Evolutionary conservation across 64 coral and sea anemone genomes (phyloP).

Genomic region (Stylophora pistillata): DNA sequence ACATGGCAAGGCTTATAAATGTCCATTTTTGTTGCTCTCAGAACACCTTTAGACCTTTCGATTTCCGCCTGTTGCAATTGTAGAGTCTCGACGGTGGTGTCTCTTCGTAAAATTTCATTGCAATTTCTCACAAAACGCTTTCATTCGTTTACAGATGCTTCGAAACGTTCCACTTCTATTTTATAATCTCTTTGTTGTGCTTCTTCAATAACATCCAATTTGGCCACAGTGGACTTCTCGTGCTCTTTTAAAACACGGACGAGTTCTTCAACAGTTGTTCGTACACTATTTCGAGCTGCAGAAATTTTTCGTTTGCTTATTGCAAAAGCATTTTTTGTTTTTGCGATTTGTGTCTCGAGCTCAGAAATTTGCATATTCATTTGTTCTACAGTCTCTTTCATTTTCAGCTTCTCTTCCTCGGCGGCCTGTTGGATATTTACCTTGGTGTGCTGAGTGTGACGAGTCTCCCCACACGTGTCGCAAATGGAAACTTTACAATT

Average conservation of each 20-base stretch:
- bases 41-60: not conserved
- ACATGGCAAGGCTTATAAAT: not conserved
- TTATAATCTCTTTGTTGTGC: not conserved
- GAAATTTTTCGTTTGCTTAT: not conserved
- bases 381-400: not conserved
- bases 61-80: not conserved
- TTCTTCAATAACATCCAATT: slow-evolving; percentile 35
- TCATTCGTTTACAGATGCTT: not conserved
- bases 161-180: too few relatives aligned
- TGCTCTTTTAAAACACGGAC: slow-evolving; percentile 38
- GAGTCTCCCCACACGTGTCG: slow-evolving; percentile 19
- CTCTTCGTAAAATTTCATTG: slow-evolving; percentile 18
- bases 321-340: not conserved
- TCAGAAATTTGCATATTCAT: slow-evolving; percentile 22
- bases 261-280: slow-evolving; percentile 16
- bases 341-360: slow-evolving; percentile 13
- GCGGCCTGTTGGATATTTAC: not conserved
- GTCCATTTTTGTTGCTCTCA: slow-evolving; percentile 13
- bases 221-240: not conserved
- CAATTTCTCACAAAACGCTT: slow-evolving; percentile 1
- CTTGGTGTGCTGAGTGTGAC: not conserved
- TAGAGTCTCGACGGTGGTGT: slow-evolving; percentile 33
- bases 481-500: slow-evolving; percentile 38
- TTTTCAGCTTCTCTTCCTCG: not conserved
- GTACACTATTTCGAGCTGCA: not conserved